Conservation (phyloP, 30 jellyfish, hydroid and myxozoan species). For the Pelagia noctiluca region DNA sequence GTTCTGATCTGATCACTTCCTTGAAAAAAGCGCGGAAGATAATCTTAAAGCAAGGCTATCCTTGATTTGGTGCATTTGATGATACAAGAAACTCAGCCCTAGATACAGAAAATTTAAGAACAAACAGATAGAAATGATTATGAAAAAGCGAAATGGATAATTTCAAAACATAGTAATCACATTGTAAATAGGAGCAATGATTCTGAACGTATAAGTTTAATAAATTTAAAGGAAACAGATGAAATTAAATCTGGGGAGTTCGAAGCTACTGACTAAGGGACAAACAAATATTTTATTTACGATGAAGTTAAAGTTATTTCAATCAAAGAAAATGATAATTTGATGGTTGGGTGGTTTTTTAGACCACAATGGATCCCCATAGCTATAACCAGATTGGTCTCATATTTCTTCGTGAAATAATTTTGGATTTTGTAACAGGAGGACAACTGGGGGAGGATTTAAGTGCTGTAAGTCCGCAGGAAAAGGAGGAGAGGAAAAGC, state of each 20-base stretch:
- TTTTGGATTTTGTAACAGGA: too few relatives aligned
- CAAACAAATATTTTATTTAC: neutral
- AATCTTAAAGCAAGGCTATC: neutral
- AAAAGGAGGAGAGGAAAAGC: too few relatives aligned
- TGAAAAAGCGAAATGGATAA: neutral
- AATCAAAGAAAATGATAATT: too few relatives aligned
- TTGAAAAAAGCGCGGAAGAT: neutral
- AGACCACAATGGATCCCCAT: conserved; percentile 3
- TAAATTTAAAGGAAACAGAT: neutral
- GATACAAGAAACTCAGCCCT: neutral
- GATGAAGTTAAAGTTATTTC: neutral
- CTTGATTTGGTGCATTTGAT: neutral
- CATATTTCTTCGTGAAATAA: too few relatives aligned
- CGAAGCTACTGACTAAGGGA: neutral
- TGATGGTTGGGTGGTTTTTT: neutral
- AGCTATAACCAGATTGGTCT: too few relatives aligned
- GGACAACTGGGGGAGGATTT: too few relatives aligned
- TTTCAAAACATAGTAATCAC: neutral
- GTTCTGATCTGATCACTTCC: too few relatives aligned
- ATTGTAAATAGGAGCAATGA: neutral
- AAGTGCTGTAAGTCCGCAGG: too few relatives aligned
- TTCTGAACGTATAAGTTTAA: neutral
- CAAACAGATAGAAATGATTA: neutral
- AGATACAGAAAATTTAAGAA: neutral
- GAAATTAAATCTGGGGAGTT: neutral